These are phyloP conservation scores for Eupristina koningsbergeri DNA, from an alignment of 1,140 invertebrate genomes.

Conservation along the genomic window DNA sequence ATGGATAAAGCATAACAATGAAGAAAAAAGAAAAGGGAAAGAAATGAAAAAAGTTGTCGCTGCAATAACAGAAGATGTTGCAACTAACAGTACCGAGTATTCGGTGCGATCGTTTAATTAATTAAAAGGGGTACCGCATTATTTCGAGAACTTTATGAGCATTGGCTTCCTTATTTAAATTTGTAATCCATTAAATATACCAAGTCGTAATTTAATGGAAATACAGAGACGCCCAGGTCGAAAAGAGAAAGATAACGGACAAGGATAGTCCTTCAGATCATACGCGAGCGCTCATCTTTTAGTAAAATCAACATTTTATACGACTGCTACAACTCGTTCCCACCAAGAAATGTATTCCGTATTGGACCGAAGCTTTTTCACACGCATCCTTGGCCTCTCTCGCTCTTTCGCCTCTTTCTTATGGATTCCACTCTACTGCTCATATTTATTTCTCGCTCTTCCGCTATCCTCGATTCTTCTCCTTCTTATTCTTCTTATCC, in stretches of 20 bases:
- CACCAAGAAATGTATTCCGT: conserved; percentile 44
- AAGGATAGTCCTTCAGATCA: conserved; percentile 39
- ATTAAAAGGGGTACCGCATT: conserved; percentile 33
- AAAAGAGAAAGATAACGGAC: conserved; percentile 13
- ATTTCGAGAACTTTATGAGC: conserved; percentile 25
- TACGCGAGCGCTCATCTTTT: conserved; percentile 36
- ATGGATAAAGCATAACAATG: no score
- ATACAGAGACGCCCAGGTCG: background rate
- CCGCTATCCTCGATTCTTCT: background rate
- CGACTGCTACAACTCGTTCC: conserved; percentile 36
- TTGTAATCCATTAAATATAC: conserved; percentile 40
- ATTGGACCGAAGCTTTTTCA: conserved; percentile 44
- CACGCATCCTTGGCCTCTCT: conserved; percentile 25
- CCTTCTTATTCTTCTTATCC: background rate
- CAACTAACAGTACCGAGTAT: background rate
- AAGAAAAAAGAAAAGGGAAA: no score
- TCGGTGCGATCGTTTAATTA: background rate
- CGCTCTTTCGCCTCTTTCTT: background rate
- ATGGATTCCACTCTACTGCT: background rate
- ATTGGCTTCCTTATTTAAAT: conserved; percentile 25
- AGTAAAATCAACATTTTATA: conserved; percentile 52
- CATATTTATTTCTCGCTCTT: conserved; percentile 34
- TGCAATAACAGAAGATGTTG: background rate
- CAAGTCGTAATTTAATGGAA: conserved; percentile 5
- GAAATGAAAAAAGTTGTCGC: no score